phyloP scores from a whole-genome alignment of 92 coral and sea anemone genomes.

The Isaurus tuberculatus region DNA sequence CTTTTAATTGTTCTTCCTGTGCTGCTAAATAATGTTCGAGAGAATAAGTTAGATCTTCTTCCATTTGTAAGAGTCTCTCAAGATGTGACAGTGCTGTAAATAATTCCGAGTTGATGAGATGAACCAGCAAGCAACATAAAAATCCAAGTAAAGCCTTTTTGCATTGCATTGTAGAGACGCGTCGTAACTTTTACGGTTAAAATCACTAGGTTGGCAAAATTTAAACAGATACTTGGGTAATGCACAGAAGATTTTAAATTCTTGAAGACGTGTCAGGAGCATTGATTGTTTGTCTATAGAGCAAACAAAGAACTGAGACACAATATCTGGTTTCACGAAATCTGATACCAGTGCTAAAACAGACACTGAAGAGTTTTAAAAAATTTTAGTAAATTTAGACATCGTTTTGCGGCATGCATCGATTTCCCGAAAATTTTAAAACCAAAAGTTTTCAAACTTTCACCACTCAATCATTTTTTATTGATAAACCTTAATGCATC shows the following conservation, averaged over 20 bases:
- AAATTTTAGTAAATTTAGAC: too few species aligned
- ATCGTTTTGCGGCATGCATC: neutral
- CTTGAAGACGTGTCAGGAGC: constrained; percentile 9
- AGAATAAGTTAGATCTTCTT: constrained; percentile 79
- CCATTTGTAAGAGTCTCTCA: constrained; percentile 74
- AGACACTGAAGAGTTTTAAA: neutral
- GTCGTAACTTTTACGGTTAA: too few species aligned
- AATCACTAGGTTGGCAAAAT: neutral
- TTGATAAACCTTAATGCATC: too few species aligned
- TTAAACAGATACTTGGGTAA: neutral
- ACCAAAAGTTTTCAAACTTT: too few species aligned
- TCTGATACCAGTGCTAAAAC: neutral
- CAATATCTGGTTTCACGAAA: constrained; percentile 23
- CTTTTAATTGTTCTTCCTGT: constrained; percentile 70
- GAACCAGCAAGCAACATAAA: neutral
- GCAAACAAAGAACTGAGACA: neutral
- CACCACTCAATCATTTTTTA: too few species aligned
- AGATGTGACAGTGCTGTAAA: constrained; percentile 91
- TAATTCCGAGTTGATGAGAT: constrained; percentile 57
- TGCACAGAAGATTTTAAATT: neutral
- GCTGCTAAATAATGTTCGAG: constrained; percentile 75
- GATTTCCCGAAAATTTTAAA: too few species aligned
- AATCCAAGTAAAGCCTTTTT: neutral
- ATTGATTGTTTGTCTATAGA: neutral
- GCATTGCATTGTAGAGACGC: constrained; percentile 4